Conservation (phyloP, 2,113 vertebrate species). For the Hippocampus guttulatus region DNA sequence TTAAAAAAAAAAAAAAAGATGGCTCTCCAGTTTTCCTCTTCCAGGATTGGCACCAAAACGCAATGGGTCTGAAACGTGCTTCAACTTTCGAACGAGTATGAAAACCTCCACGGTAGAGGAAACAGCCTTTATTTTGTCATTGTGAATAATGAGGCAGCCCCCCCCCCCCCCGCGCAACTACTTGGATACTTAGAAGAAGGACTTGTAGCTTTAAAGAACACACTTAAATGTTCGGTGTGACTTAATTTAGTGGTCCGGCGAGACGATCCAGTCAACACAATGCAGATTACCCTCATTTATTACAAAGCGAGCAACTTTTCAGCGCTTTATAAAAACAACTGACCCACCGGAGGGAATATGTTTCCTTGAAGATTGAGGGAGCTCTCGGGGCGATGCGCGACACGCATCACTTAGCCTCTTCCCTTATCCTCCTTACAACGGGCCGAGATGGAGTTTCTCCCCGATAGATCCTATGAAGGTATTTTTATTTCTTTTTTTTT, state of each 20-base stretch:
- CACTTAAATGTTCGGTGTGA: slow-evolving; percentile 40
- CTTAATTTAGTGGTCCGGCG: slow-evolving; percentile 49
- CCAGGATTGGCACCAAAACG: not conserved
- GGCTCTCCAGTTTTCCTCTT: too few species aligned
- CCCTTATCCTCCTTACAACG: slow-evolving; percentile 34
- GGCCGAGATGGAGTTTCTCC: slow-evolving; percentile 52
- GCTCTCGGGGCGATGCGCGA: slow-evolving; percentile 69
- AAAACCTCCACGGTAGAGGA: not conserved
- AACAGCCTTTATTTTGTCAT: slow-evolving; percentile 22
- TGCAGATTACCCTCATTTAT: slow-evolving; percentile 68
- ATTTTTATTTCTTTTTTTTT: slow-evolving; percentile 29
- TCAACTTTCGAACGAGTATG: not conserved
- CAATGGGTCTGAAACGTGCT: not conserved
- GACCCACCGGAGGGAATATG: slow-evolving; percentile 54
- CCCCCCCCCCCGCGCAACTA: slow-evolving; percentile 18
- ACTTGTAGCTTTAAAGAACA: slow-evolving; percentile 52
- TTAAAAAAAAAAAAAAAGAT: too few species aligned
- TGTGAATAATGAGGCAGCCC: slow-evolving; percentile 43
- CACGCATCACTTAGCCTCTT: slow-evolving; percentile 50
- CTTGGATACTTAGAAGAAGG: slow-evolving; percentile 31
- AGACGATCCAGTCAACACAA: slow-evolving; percentile 43
- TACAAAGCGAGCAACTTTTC: slow-evolving; percentile 63
- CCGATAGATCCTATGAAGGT: slow-evolving; percentile 40
- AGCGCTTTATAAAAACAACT: slow-evolving; percentile 53
- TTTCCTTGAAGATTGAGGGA: slow-evolving; percentile 71